Evolutionary conservation across 2,888 invertebrate genomes (phyloP).

Genomic region (Lasioglossum marginatum): DNA sequence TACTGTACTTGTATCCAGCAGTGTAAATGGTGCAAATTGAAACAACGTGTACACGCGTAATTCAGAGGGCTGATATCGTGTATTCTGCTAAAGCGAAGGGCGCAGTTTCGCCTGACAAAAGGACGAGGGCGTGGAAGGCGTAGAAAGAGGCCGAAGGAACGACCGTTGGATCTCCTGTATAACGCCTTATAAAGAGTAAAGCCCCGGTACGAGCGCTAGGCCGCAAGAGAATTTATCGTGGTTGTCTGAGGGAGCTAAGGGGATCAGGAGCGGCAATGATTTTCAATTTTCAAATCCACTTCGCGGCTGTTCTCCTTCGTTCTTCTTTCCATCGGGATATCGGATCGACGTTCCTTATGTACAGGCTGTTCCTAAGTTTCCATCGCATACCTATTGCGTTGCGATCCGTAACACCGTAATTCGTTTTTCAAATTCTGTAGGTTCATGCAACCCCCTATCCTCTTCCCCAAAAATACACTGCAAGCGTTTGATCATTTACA

Average conservation of each 20-base stretch:
- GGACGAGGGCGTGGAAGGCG: conserved; percentile 41
- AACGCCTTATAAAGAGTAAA: conserved; percentile 78
- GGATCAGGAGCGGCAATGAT: conserved; percentile 82
- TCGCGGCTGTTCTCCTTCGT: conserved; percentile 73
- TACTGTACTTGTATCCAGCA: neutral
- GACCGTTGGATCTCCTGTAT: conserved; percentile 69
- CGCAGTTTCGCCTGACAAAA: conserved; percentile 61
- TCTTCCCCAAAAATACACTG: neutral
- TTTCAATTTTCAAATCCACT: conserved; percentile 83
- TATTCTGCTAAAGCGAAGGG: conserved; percentile 52
- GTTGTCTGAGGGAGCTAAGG: conserved; percentile 80
- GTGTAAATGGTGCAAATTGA: neutral
- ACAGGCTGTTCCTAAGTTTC: conserved; percentile 36
- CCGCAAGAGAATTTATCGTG: conserved; percentile 77
- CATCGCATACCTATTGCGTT: neutral
- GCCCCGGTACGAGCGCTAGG: conserved; percentile 56
- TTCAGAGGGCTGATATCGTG: conserved; percentile 49
- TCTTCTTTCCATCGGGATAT: conserved; percentile 62
- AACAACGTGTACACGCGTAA: conserved; percentile 27
- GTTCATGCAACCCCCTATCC: neutral
- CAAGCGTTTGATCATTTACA: too few species aligned
- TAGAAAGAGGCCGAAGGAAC: conserved; percentile 36
- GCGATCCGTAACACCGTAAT: neutral
- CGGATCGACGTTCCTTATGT: conserved; percentile 57
- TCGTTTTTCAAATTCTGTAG: neutral